Base-by-base conservation (phyloP, 2,113 vertebrate species). In the Eurypyga helias region DNA sequence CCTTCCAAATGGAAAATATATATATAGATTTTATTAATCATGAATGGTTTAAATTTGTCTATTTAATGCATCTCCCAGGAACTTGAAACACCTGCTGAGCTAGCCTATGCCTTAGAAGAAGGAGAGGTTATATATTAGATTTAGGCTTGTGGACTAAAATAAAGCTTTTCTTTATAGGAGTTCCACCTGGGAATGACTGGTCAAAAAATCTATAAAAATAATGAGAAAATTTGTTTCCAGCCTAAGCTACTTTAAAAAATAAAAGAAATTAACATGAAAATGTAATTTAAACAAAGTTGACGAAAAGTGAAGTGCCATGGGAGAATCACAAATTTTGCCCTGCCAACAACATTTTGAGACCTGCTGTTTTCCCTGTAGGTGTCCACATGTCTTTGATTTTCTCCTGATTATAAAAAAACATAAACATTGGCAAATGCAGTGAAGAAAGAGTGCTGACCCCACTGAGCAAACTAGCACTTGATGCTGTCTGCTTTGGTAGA, bases 341-440 rank as follows among this genome's bases (percentile, higher is more conserved):
- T 94, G 71, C 89, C 77, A 96, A 87, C 46, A 93, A 83, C 79
- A 96, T 94, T 82, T 77, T 93, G 92, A 89, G 78, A 93, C 95
- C 88, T 95, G 91, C 96, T 97, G 91, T 85, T 97, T 95, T 91
- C 82, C 57, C 95, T 84, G 57, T 95, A 87, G 90, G 96, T 97
- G 89, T 95, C 88, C 97, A 97, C 96, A 92, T 97, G 97, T 94
- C 93, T 98, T 97, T 97, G 95, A 96, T 98, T 98, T 97, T 93
- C 93, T 90, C 78, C 76, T 88, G 96, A 97, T 97, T 97, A 95
- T 89, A 70, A 97, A 94, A 97, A 96, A 97, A 88, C 66, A 96
- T 94, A 97, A 98, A 98, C 96, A 97, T 51, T 96, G 87, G 94
- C 88, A 97, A 96, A 94, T 31, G 33, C 57, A 85, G 82, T 83